Conservation (phyloP, 2,797 vertebrate species). For the Coracias cyanogaster region DNA sequence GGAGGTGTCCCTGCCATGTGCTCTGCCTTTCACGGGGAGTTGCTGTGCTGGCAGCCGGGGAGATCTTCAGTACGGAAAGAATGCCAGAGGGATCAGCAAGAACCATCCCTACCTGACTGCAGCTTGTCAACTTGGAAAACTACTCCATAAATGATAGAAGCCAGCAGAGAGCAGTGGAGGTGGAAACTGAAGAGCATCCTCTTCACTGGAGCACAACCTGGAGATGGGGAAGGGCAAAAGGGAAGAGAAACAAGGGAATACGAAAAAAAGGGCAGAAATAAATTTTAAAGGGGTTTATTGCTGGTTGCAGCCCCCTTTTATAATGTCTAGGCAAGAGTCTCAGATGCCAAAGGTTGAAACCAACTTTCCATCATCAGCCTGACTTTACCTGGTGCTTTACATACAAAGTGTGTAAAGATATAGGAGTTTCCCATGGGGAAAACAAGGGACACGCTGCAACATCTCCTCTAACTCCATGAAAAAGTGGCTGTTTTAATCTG, state of each 20-base stretch:
- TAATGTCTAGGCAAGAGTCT: neutral
- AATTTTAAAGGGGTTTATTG: neutral
- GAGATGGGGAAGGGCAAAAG: neutral
- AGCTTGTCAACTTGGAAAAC: neutral
- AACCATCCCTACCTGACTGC: neutral
- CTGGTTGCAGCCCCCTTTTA: neutral
- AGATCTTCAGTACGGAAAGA: neutral
- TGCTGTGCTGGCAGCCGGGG: neutral
- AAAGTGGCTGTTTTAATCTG: neutral
- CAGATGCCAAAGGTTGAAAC: neutral
- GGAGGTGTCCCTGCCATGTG: too few relatives aligned
- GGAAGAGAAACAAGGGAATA: neutral
- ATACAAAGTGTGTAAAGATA: neutral
- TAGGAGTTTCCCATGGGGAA: neutral
- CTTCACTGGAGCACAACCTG: neutral
- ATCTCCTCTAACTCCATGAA: neutral
- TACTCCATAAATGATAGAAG: neutral
- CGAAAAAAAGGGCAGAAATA: neutral
- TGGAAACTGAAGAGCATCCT: neutral
- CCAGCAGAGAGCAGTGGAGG: neutral
- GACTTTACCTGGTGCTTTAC: neutral
- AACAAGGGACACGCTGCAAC: neutral
- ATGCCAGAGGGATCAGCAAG: neutral
- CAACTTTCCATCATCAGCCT: neutral
- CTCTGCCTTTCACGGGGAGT: neutral